Evolutionary conservation across 1,140 invertebrate species (phyloP), one percentile per base, ranked within the genome.

Genomic region (Bombus waltoni): DNA sequence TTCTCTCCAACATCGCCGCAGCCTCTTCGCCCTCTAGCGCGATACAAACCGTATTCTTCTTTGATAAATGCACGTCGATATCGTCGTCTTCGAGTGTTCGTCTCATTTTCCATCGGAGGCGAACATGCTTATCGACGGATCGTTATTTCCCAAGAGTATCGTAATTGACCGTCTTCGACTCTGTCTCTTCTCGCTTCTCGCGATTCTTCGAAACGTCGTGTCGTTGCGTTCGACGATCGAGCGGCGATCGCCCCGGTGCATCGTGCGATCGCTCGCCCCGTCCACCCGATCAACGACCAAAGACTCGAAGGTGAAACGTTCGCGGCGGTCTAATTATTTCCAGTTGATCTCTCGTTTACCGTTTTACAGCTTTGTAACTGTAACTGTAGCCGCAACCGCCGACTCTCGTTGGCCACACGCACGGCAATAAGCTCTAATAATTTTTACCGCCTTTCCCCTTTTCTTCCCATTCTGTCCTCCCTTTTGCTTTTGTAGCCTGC

Each of bases 31-130:
- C 28, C 44, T 9, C 25, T 18, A 3, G 18, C 18, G 22, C 35
- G 9, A 66, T 68, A 57, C 44, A 28, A 77, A 35, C 53, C 40
- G 68, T 62, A 53, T 35, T 73, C 75, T 72, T 47, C 47, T 72
- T 85, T 71, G 83, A 72, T 59, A 85, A 85, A 85, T 80, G 77
- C 68, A 28, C 53, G 38, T 10, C 42, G 32, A 32, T 38, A 73
- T 80, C 78, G 65, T 80, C 35, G 65, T 80, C 35, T 53, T 35
- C 32, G 47, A 53, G 47, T 47, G 32, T 18, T 62, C 42, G 35
- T 62, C 35, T 53, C 40, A 18, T 40, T 75, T 40, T 90, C 88
- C 72, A 84, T 83, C 86, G 76, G 25, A 83, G 83, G 80, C 89
- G 79, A 53, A 42, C 35, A 85, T 57, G 83, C 68, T 84, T 80